Conservation (phyloP, 2,113 vertebrate genomes). For the Caranx melampygus region DNA sequence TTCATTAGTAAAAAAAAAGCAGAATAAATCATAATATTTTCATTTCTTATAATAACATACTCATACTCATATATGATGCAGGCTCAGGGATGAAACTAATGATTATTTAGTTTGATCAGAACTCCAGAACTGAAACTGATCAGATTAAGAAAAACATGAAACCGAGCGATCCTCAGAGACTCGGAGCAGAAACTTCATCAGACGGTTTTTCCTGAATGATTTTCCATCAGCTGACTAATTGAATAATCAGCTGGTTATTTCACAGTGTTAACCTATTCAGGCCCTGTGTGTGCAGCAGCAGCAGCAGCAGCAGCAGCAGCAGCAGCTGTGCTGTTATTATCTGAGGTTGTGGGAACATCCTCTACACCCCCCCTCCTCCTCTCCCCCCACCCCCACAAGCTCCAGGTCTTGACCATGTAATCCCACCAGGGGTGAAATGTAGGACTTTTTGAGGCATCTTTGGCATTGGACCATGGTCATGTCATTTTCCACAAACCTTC, state of each 20-base stretch:
- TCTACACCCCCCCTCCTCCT: neutral
- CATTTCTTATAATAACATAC: no score
- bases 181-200: neutral
- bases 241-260: neutral
- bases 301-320: neutral
- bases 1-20: no score
- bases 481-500: constrained; percentile 58
- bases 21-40: no score
- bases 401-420: constrained; percentile 53
- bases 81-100: no score
- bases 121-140: no score
- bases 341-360: constrained; percentile 52
- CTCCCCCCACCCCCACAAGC: neutral
- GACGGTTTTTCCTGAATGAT: neutral
- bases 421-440: constrained; percentile 55
- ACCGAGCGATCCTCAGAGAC: neutral
- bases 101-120: no score
- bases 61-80: no score
- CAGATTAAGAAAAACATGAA: neutral
- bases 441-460: constrained; percentile 51
- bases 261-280: neutral
- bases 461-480: constrained; percentile 50
- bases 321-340: constrained; percentile 26
- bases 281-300: neutral
- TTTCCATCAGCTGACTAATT: neutral